phyloP scores from a whole-genome alignment of 1,140 invertebrate genomes.

The Anastrepha obliqua region DNA sequence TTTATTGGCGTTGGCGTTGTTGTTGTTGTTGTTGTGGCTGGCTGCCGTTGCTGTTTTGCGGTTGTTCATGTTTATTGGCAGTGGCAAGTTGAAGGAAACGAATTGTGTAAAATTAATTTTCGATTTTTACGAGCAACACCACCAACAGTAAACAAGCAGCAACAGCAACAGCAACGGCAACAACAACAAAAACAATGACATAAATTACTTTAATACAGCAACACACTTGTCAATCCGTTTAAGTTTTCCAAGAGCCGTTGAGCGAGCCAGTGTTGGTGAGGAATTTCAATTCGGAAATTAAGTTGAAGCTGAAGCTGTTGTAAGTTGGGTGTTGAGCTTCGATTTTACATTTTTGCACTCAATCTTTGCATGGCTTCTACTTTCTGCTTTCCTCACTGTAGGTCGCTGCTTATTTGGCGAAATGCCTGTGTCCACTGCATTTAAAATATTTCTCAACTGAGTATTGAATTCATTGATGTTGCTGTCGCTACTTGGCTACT shows the following conservation, averaged over 20 bases:
- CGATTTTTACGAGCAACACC: slow-evolving; percentile 46
- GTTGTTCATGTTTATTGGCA: slow-evolving; percentile 46
- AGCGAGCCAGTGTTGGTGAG: neutral
- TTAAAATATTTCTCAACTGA: no score
- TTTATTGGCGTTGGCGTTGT: neutral
- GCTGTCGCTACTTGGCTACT: no score
- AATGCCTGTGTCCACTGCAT: no score
- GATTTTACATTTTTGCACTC: no score
- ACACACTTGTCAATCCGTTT: slow-evolving; percentile 41
- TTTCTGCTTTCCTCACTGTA: no score
- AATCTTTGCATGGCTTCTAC: no score
- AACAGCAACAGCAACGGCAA: neutral
- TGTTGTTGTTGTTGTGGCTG: neutral
- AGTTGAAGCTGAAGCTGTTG: neutral
- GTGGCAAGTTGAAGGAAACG: slow-evolving; percentile 52
- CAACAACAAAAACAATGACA: slow-evolving; percentile 9
- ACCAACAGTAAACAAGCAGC: neutral
- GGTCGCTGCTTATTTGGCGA: no score
- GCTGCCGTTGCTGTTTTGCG: neutral
- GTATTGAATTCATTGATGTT: no score
- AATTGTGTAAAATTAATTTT: slow-evolving; percentile 52
- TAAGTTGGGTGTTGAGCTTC: neutral
- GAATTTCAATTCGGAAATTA: slow-evolving; percentile 18
- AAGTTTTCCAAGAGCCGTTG: slow-evolving; percentile 14
- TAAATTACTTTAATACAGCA: slow-evolving; percentile 22